phyloP scores from a whole-genome alignment of 1,140 invertebrate species.

The Ylistrum balloti region DNA sequence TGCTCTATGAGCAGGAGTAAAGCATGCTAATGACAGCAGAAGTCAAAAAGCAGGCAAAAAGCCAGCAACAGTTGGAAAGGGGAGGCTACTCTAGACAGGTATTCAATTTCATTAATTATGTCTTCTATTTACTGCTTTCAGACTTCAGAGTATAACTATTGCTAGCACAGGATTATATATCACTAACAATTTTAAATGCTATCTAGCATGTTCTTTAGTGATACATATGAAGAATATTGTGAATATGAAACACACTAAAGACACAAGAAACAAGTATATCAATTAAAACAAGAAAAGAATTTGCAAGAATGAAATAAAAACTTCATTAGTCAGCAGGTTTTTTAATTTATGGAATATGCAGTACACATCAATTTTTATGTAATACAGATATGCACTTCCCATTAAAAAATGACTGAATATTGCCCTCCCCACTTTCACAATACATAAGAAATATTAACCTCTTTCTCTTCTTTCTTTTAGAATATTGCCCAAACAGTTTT shows the following conservation, averaged over 20 bases:
- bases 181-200: not conserved
- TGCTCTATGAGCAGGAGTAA: not conserved
- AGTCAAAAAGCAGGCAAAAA: not conserved
- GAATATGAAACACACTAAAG: not conserved
- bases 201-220: not conserved
- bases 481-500: too few relatives aligned
- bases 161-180: not conserved
- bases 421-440: too few relatives aligned
- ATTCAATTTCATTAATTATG: not conserved
- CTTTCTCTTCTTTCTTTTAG: too few relatives aligned
- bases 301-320: slow-evolving; percentile 26
- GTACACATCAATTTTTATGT: too few relatives aligned
- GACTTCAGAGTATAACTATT: not conserved
- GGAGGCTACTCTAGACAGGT: not conserved
- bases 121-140: not conserved
- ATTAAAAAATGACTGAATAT: too few relatives aligned
- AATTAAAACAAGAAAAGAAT: not conserved
- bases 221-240: not conserved
- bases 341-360: too few relatives aligned
- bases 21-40: not conserved
- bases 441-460: too few relatives aligned
- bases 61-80: not conserved
- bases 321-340: not conserved
- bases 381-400: too few relatives aligned
- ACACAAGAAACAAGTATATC: not conserved